Evolutionary conservation across 2,888 invertebrate species (phyloP), one percentile per base, ranked within the genome.

Genomic region (Prenolepis imparis): DNA sequence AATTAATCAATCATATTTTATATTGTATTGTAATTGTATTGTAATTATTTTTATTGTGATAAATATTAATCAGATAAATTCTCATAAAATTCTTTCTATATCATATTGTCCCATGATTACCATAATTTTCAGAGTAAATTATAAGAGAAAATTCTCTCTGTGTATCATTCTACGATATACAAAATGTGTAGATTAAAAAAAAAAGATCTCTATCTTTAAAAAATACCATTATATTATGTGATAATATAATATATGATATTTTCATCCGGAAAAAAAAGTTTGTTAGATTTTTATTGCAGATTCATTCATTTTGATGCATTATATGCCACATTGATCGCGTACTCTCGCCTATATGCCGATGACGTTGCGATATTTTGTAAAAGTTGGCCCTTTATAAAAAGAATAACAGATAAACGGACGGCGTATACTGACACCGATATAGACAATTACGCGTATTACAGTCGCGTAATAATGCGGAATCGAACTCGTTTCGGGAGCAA

Each of bases 401-500:
- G 44, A 61, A 48, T 9, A 44, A 28, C 21, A 2, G 59, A 36
- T 44, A 36, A 72, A 72, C 44, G 24, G 28, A 18, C 15, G 5
- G n/a, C 18, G 52, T 67, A 67, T 24, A 73, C n/a, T n/a, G 59
- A 67, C 28, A 21, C 32, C 12, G 21, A 12, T 70, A 12, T 70
- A 72, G 21, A 72, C 72, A 61, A 84, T 84, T 84, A 82, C 48
- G 32, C 36, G 44, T 72, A 44, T 80, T 72, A 80, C 72, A 36
- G 21, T 18, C 28, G 39, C 72, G 68, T 74, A 73, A 70, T 70
- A 82, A 89, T 84, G 75, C 84, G 88, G 87, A 88, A 88, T 88
- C 67, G 75, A n/a, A 83, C 75, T 59, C 48, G 84, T 84, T 85
- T 73, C 80, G 63, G 57, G 80, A 41, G 68, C 66, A 74, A 72